Evolutionary conservation across 2,888 invertebrate species (phyloP), one percentile per base, ranked within the genome.

Genomic region (Sesia bembeciformis): DNA sequence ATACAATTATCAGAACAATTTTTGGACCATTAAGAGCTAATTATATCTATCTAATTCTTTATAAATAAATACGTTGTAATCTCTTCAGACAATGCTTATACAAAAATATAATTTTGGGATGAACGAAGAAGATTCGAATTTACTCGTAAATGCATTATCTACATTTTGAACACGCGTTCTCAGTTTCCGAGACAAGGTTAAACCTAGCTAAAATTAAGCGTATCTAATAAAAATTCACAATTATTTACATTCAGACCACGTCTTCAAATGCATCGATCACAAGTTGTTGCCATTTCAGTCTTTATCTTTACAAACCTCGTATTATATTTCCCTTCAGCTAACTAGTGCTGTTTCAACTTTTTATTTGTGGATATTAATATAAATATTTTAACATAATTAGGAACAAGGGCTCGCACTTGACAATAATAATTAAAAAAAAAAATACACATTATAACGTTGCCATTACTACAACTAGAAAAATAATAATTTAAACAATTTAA

Each of bases 231-330:
- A 54, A 60, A 58, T 58, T 62, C 66, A 68, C 65, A 60, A 53
- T 56, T 76, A 76, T 76, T 70, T 78, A 83, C 75, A 81, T 65
- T 72, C 76, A 80, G 70, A 75, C 76, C 80, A 72, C 67, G 63
- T 49, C 40, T 53, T 46, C 67, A 70, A 66, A 64, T 55, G 52
- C 70, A 68, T 69, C 76, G 71, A 82, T 84, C 85, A 82, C 85
- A 84, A 85, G 87, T 72, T 86, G 82, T 84, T 84, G 69, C 77
- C 87, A 65, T 72, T 80, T 87, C 86, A 88, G 87, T 88, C 86
- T 85, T 85, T 60, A 63, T 60, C 54, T 57, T 59, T 46, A 6
- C n/a, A 53, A 5, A 40, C n/a, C 46, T 38, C 4, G 23, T 23
- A 23, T 23, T 23, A 23, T 23, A 23, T 23, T 23, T 23, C 23